A percentile compares a stretch with the other conserved stretches of the same genome.
Evolutionary conservation across 35 echinoderm and acorn worm genomes (phyloP).

Genomic region (Strongylocentrotus purpuratus): DNA sequence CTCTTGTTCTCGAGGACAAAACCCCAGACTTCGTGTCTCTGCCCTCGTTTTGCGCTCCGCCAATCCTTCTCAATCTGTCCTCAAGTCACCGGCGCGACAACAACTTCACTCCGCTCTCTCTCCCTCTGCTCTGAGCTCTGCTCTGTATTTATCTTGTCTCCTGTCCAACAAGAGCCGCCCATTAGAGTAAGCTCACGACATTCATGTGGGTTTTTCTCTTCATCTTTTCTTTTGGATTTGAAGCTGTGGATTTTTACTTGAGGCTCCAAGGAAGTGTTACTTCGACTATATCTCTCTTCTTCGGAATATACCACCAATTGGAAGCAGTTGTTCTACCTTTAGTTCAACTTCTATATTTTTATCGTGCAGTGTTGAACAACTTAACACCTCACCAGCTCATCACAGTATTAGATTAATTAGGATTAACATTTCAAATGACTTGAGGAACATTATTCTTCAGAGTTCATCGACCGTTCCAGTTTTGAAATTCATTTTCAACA

Average conservation of each 20-base stretch:
- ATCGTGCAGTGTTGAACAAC: no score
- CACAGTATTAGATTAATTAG: not conserved
- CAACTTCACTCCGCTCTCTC: not conserved
- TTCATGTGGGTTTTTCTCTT: not conserved
- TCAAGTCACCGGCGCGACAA: slow-evolving; percentile 44
- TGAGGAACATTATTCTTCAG: no score
- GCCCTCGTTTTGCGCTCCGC: not conserved
- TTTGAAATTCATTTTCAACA: no score
- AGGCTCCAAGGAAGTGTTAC: not conserved
- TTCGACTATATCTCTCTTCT: not conserved
- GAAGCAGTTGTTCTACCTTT: not conserved
- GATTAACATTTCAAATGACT: not conserved
- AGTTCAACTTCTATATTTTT: not conserved
- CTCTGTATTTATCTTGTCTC: slow-evolving; percentile 39
- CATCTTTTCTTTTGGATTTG: not conserved
- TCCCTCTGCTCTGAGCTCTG: not conserved
- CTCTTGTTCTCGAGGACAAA: slow-evolving; percentile 47
- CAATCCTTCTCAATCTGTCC: slow-evolving; percentile 49
- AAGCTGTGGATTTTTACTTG: not conserved
- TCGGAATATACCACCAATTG: not conserved
- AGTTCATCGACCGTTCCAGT: no score
- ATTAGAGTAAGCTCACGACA: not conserved
- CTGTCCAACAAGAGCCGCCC: slow-evolving; percentile 39
- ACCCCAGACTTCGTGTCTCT: slow-evolving; percentile 49
- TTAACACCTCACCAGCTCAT: not conserved